Conservation (phyloP, 2,797 vertebrate genomes). For the Bufotes viridis region DNA sequence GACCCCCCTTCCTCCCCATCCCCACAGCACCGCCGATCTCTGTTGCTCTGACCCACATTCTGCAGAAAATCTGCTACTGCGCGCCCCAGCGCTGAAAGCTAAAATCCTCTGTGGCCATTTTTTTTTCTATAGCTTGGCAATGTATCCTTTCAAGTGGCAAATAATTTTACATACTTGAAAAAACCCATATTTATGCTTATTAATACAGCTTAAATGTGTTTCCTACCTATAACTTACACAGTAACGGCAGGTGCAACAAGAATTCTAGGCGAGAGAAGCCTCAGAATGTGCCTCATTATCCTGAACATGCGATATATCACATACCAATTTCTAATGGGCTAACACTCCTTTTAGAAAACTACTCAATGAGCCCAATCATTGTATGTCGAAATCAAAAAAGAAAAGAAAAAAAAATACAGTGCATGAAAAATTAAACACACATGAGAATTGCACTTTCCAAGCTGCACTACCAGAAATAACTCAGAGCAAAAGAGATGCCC, state of each 20-base stretch:
- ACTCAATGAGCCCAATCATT: neutral
- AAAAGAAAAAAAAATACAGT: slow-evolving; percentile 21
- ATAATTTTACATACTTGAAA: neutral
- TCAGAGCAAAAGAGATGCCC: slow-evolving; percentile 51
- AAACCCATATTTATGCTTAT: too few relatives aligned
- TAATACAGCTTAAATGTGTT: neutral
- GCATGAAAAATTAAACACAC: slow-evolving; percentile 45
- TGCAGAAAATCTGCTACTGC: slow-evolving; percentile 66
- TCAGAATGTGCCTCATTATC: neutral
- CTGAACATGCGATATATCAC: neutral
- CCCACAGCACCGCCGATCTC: slow-evolving; percentile 74
- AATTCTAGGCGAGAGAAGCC: neutral
- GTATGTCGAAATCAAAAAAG: neutral
- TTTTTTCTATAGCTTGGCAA: neutral
- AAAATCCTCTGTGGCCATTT: slow-evolving; percentile 35
- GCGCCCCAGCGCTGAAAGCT: neutral
- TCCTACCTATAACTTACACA: neutral
- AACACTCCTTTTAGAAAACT: neutral
- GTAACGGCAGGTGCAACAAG: neutral
- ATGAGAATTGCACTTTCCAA: slow-evolving; percentile 47
- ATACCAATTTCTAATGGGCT: neutral
- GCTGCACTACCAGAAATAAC: slow-evolving; percentile 45
- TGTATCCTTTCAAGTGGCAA: neutral
- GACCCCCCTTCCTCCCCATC: slow-evolving; percentile 40
- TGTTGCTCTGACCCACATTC: slow-evolving; percentile 80